phyloP scores from a whole-genome alignment of 2,888 invertebrate species.

The Ornithoptera priamus region DNA sequence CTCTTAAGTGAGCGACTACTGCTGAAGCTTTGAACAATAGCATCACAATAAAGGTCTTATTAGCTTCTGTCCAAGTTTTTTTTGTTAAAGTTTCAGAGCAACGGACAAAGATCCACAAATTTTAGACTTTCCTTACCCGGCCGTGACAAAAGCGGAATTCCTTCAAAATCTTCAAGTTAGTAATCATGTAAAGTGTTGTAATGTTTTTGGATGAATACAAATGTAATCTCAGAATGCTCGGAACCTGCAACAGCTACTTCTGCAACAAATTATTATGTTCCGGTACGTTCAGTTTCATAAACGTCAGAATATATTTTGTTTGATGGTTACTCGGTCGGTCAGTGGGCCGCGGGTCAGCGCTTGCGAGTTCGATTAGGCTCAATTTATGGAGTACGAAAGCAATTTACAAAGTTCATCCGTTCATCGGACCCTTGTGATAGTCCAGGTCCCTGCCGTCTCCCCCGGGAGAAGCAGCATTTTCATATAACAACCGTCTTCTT shows the following conservation, averaged over 20 bases:
- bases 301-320: too few relatives aligned
- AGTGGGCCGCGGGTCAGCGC: background rate
- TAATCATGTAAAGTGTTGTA: background rate
- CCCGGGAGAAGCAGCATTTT: slow-evolving; percentile 16
- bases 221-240: too few relatives aligned
- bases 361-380: slow-evolving; percentile 20
- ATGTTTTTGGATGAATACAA: background rate
- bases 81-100: background rate
- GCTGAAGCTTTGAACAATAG: background rate
- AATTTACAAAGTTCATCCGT: slow-evolving; percentile 28
- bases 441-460: background rate
- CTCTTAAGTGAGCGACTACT: background rate
- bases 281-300: too few relatives aligned
- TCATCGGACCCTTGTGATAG: slow-evolving; percentile 21
- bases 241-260: too few relatives aligned
- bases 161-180: background rate
- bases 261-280: too few relatives aligned
- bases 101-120: background rate
- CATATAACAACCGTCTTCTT: slow-evolving; percentile 4
- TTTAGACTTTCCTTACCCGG: too few relatives aligned
- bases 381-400: slow-evolving; percentile 23
- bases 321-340: too few relatives aligned
- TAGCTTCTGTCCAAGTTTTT: background rate
- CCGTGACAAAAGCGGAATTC: background rate
- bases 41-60: background rate